Conservation (phyloP, 2,888 invertebrate genomes). For the Globia sparganii region DNA sequence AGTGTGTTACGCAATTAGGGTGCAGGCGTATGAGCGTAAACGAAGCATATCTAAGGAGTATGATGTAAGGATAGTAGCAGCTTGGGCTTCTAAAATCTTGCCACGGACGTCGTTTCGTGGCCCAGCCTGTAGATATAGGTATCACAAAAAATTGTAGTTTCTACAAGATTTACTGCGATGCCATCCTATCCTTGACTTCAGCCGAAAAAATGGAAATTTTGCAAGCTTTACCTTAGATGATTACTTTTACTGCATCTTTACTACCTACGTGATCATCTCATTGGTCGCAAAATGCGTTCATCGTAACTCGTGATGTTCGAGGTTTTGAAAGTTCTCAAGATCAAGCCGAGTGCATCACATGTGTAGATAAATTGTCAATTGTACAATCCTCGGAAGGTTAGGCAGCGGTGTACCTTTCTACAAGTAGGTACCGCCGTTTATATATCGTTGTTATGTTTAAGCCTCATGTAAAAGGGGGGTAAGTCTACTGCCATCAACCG, state of each 20-base stretch:
- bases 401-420: neutral
- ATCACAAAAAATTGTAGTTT: neutral
- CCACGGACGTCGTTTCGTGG: neutral
- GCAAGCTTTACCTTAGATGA: conserved; percentile 6
- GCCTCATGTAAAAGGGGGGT: neutral
- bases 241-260: conserved; percentile 2
- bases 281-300: conserved; percentile 26
- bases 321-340: conserved; percentile 25
- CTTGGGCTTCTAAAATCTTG: neutral
- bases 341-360: conserved; percentile 11
- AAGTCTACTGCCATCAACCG: neutral
- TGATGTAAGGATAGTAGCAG: neutral
- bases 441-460: neutral
- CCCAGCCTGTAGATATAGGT: neutral
- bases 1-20: neutral
- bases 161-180: neutral
- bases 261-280: conserved; percentile 23
- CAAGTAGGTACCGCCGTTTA: no score
- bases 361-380: conserved; percentile 1
- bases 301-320: conserved; percentile 3
- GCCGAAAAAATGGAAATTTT: conserved; percentile 1
- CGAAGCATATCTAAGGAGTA: neutral
- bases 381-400: neutral
- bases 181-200: conserved; percentile 7
- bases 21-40: neutral